These are phyloP conservation scores for Porites cylindrica DNA, from an alignment of 92 coral and sea anemone genomes.

Conservation along the genomic window DNA sequence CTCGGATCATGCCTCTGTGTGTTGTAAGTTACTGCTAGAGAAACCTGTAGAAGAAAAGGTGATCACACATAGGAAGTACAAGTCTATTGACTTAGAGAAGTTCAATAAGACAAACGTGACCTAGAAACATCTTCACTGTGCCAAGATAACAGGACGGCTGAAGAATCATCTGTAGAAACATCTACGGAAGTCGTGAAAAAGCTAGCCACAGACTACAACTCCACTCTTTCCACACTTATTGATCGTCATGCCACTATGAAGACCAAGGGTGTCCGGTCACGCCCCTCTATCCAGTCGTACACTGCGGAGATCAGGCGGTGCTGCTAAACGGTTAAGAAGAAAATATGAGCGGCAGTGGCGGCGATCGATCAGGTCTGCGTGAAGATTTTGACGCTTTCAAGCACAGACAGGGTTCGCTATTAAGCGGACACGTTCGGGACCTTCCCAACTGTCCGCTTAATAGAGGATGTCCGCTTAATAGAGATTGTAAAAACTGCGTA, in stretches of 20 bases:
- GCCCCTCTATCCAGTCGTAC: too few relatives aligned
- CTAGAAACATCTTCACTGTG: not conserved
- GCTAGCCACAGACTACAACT: slow-evolving; percentile 23
- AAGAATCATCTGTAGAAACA: not conserved
- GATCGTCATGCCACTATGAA: slow-evolving; percentile 33
- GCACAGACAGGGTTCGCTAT: too few relatives aligned
- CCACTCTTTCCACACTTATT: slow-evolving; percentile 26
- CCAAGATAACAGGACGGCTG: not conserved
- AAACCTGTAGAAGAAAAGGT: not conserved
- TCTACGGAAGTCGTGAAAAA: not conserved
- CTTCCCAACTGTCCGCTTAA: too few relatives aligned
- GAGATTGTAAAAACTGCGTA: too few relatives aligned
- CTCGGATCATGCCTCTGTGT: not conserved
- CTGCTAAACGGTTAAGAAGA: too few relatives aligned
- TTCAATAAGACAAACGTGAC: not conserved
- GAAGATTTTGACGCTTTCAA: too few relatives aligned
- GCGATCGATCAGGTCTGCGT: too few relatives aligned
- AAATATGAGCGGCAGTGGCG: too few relatives aligned
- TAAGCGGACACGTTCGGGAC: too few relatives aligned
- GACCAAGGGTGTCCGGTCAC: not conserved
- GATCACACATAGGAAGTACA: not conserved
- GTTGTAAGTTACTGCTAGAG: not conserved
- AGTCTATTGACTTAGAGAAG: not conserved
- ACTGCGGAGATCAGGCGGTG: too few relatives aligned
- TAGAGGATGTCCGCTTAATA: too few relatives aligned